Evolutionary conservation across 2,113 vertebrate species (phyloP).

Genomic region (Rhagologus leucostigma): DNA sequence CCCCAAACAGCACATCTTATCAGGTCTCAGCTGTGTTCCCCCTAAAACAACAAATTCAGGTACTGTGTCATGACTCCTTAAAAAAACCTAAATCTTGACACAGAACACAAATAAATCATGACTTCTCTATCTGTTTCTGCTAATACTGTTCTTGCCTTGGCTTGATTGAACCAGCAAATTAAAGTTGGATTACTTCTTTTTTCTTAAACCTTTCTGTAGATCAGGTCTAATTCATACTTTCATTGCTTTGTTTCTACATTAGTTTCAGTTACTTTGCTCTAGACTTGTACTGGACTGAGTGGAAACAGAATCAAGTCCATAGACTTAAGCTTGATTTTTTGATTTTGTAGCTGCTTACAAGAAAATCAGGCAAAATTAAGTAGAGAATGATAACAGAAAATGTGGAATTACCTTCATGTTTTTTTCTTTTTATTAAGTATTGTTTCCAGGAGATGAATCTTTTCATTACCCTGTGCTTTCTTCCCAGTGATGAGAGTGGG

Average conservation of each 20-base stretch:
- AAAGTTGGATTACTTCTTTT: not conserved
- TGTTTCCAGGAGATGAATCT: constrained; percentile 61
- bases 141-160: not conserved
- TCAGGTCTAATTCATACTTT: not conserved
- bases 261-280: not conserved
- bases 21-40: not conserved
- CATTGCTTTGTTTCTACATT: not conserved
- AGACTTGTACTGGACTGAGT: not conserved
- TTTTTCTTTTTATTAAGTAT: constrained; percentile 10
- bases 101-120: not conserved
- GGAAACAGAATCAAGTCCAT: not conserved
- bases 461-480: constrained; percentile 30
- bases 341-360: constrained; percentile 27
- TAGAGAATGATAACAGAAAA: constrained; percentile 43
- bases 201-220: not conserved
- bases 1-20: not conserved
- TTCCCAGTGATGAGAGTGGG: not conserved
- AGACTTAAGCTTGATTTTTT: not conserved
- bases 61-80: not conserved
- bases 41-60: not conserved
- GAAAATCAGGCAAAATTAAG: constrained; percentile 40
- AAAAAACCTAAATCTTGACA: not conserved
- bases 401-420: not conserved
- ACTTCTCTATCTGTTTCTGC: not conserved
- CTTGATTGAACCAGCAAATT: not conserved